Evolutionary conservation across 2,797 vertebrate genomes (phyloP).

Genomic region (Melopsittacus undulatus): DNA sequence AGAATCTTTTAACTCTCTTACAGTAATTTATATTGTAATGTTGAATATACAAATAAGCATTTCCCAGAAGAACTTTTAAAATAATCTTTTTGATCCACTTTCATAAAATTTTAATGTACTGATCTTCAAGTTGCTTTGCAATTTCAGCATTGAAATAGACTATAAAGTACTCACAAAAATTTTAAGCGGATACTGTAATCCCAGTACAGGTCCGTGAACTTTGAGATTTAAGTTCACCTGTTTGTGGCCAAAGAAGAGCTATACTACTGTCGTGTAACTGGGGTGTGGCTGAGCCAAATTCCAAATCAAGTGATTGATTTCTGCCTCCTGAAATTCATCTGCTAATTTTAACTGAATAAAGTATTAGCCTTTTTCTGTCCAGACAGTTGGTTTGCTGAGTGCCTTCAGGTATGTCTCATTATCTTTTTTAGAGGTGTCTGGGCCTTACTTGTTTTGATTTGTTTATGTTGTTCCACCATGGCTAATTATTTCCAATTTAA

Average conservation of each 20-base stretch:
- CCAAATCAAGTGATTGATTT: neutral
- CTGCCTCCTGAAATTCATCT: neutral
- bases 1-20: constrained; percentile 35
- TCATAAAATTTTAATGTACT: constrained; percentile 60
- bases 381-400: neutral
- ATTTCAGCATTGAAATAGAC: constrained; percentile 15
- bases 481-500: neutral
- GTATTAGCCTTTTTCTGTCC: neutral
- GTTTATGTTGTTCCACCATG: neutral
- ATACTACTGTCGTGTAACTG: neutral
- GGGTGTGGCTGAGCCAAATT: neutral
- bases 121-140: constrained; percentile 43
- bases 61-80: constrained; percentile 56
- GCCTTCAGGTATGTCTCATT: neutral
- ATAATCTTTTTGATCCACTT: constrained; percentile 59
- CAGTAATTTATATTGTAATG: constrained; percentile 38
- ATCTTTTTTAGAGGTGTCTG: neutral
- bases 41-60: constrained; percentile 15
- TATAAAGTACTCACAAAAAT: constrained; percentile 16
- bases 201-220: neutral
- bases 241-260: neutral
- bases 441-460: neutral
- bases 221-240: neutral
- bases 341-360: neutral
- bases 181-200: neutral